Percentiles rank a stretch among this genome's conserved stretches.
Conservation (phyloP, 2,888 invertebrate species). For the Chloromyia formosa region DNA sequence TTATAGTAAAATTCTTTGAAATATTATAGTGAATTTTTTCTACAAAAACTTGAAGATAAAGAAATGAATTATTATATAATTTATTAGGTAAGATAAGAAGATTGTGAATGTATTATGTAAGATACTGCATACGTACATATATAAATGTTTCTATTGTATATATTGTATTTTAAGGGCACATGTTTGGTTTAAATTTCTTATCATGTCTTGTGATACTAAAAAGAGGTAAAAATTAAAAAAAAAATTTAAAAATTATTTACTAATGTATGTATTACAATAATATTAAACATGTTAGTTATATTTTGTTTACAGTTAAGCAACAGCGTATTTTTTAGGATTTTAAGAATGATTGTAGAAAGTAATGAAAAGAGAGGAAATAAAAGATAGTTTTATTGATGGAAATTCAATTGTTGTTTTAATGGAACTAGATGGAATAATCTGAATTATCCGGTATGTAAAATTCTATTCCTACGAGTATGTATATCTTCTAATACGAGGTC, state of each 20-base stretch:
- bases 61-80: conserved; percentile 26
- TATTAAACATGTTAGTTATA: conserved; percentile 23
- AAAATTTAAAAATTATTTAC: no score
- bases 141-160: background rate
- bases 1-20: background rate
- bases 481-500: no score
- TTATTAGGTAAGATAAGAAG: conserved; percentile 2
- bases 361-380: conserved; percentile 18
- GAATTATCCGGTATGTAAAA: no score
- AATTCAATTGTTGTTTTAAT: no score
- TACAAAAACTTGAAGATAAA: background rate
- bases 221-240: background rate
- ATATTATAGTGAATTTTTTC: background rate
- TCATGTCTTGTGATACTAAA: conserved; percentile 16
- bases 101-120: background rate
- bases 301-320: conserved; percentile 21
- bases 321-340: conserved; percentile 21
- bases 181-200: no score
- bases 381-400: conserved; percentile 25
- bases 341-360: background rate
- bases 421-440: no score
- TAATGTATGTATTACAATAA: conserved; percentile 9
- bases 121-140: background rate
- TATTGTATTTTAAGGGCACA: conserved; percentile 1
- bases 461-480: no score